A percentile compares a stretch with the other conserved stretches of the same genome.
Evolutionary conservation across 2,797 vertebrate species (phyloP).

Genomic region (Onychomys arenicola): DNA sequence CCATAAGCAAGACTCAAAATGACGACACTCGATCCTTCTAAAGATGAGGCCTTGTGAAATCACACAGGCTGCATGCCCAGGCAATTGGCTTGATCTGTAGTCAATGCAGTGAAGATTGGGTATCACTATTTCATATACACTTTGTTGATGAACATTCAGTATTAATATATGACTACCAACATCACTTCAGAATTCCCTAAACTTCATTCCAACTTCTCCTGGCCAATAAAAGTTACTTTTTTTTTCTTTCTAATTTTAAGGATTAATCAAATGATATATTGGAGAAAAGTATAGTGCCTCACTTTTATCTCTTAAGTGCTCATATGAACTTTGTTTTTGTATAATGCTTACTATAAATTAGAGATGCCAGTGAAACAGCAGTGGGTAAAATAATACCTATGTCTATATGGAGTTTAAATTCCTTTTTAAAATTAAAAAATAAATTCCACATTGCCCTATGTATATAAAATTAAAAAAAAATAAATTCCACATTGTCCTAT

Average conservation of each 20-base stretch:
- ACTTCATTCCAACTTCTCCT: conserved; percentile 27
- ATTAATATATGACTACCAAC: neutral
- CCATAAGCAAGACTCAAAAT: neutral
- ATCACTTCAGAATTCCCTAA: conserved; percentile 26
- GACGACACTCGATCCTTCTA: neutral
- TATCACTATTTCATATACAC: neutral
- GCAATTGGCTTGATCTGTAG: neutral
- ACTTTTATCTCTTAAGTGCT: conserved; percentile 14
- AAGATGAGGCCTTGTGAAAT: neutral
- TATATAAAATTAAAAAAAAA: neutral
- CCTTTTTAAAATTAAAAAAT: neutral
- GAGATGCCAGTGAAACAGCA: neutral
- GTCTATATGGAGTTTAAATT: neutral
- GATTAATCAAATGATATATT: conserved; percentile 4
- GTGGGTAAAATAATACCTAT: neutral
- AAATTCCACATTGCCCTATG: neutral
- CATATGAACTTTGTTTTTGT: neutral
- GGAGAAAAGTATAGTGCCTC: neutral
- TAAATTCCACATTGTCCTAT: neutral
- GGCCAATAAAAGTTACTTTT: neutral
- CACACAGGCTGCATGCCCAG: neutral
- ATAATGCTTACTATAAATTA: neutral
- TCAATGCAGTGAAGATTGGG: neutral
- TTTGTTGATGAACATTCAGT: neutral
- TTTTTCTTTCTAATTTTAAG: conserved; percentile 32